These are phyloP conservation scores for Cyprinodon brontotheroides DNA, from an alignment of 2,113 vertebrate genomes.

Conservation along the genomic window DNA sequence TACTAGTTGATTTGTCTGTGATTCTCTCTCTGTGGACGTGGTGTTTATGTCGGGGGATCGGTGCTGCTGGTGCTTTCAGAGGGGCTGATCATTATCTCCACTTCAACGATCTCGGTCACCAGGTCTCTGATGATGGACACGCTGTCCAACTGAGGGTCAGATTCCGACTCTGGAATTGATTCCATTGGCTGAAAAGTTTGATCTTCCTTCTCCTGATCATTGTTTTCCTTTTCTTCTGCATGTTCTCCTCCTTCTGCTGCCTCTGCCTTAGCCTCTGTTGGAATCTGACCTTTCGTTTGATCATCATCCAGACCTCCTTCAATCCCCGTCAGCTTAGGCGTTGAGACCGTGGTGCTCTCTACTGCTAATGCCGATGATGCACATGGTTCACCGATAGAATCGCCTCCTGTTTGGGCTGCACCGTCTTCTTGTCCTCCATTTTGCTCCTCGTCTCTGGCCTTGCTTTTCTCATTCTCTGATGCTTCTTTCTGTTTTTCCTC, in stretches of 20 bases:
- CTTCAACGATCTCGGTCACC: constrained; percentile 68
- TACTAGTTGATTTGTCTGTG: neutral
- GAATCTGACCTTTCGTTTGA: neutral
- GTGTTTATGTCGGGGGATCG: constrained; percentile 5
- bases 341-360: constrained; percentile 16
- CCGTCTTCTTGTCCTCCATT: neutral
- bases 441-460: constrained; percentile 3
- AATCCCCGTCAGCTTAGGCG: neutral
- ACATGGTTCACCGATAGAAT: neutral
- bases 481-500: constrained; percentile 20
- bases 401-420: neutral
- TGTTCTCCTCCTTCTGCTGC: constrained; percentile 7
- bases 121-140: constrained; percentile 67
- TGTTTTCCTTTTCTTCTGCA: neutral
- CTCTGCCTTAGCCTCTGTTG: constrained; percentile 1
- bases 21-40: neutral
- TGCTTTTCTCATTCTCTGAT: neutral
- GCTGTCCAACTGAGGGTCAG: constrained; percentile 40
- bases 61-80: constrained; percentile 26
- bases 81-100: constrained; percentile 51
- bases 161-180: neutral
- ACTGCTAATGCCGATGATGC: constrained; percentile 23
- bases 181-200: constrained; percentile 16
- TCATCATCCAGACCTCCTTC: neutral
- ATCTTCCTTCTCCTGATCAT: neutral